Percentiles rank a stretch among this genome's conserved stretches.
phyloP scores from a whole-genome alignment of 2,888 invertebrate species.

The Dione vanillae region DNA sequence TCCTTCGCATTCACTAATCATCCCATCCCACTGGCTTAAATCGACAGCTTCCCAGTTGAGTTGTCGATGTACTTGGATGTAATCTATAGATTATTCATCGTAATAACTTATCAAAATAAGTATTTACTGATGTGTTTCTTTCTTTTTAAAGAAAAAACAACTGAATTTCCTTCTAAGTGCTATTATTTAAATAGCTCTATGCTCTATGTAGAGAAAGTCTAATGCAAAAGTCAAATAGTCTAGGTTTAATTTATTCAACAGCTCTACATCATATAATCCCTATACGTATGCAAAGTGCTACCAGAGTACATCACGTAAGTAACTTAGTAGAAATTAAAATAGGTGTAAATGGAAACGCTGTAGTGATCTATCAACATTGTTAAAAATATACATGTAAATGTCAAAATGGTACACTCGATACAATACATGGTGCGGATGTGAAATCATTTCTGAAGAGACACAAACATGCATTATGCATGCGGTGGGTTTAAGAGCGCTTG shows the following conservation, averaged over 20 bases:
- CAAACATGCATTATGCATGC: neutral
- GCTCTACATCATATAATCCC: no score
- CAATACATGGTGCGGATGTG: neutral
- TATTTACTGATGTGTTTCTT: constrained; percentile 1
- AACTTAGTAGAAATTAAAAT: no score
- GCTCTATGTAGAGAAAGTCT: no score
- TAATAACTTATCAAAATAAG: constrained; percentile 16
- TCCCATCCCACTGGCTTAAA: constrained; percentile 17
- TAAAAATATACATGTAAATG: no score
- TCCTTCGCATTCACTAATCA: constrained; percentile 24
- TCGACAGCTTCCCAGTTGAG: constrained; percentile 10
- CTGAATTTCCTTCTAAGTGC: no score
- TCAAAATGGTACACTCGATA: constrained; percentile 3
- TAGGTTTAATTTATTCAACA: no score
- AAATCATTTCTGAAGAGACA: neutral
- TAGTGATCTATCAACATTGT: no score
- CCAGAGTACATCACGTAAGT: no score
- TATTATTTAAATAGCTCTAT: no score
- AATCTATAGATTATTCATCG: constrained; percentile 22
- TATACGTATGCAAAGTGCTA: no score
- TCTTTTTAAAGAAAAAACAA: neutral
- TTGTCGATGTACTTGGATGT: neutral
- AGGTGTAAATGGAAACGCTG: no score
- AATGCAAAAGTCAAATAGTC: no score
- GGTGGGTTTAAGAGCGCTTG: neutral